Percentiles rank a stretch among this genome's conserved stretches.
phyloP scores from a whole-genome alignment of 2,888 invertebrate genomes.

The Stictocephala bisonia region DNA sequence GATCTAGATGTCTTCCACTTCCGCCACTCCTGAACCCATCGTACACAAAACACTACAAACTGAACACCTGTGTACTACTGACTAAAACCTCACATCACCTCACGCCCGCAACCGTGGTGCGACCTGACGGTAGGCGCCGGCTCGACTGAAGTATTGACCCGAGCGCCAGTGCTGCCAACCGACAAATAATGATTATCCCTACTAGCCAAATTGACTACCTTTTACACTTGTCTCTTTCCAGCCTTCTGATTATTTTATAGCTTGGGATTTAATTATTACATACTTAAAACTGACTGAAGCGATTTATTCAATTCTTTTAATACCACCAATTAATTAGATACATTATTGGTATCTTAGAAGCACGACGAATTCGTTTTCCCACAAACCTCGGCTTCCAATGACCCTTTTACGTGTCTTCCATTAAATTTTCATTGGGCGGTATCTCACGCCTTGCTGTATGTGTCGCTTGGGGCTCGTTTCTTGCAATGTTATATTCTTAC shows the following conservation, averaged over 20 bases:
- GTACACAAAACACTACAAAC: slow-evolving; percentile 15
- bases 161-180: slow-evolving; percentile 12
- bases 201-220: no score
- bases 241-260: neutral
- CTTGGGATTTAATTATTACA: no score
- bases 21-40: slow-evolving; percentile 3
- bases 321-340: no score
- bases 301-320: no score
- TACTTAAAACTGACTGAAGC: no score
- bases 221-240: neutral
- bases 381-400: slow-evolving; percentile 26
- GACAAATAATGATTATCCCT: slow-evolving; percentile 19
- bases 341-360: no score
- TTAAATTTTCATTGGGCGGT: slow-evolving; percentile 30
- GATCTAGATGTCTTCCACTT: neutral
- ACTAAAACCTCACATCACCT: slow-evolving; percentile 16
- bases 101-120: slow-evolving; percentile 2
- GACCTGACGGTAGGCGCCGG: slow-evolving; percentile 33
- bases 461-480: slow-evolving; percentile 3
- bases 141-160: slow-evolving; percentile 35
- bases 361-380: neutral
- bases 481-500: slow-evolving; percentile 19
- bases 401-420: slow-evolving; percentile 30
- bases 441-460: slow-evolving; percentile 17
- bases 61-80: neutral